A percentile compares a stretch with the other conserved stretches of the same genome.
These are phyloP conservation scores for Ophion ellenae DNA, from an alignment of 2,888 invertebrate genomes.

Conservation along the genomic window DNA sequence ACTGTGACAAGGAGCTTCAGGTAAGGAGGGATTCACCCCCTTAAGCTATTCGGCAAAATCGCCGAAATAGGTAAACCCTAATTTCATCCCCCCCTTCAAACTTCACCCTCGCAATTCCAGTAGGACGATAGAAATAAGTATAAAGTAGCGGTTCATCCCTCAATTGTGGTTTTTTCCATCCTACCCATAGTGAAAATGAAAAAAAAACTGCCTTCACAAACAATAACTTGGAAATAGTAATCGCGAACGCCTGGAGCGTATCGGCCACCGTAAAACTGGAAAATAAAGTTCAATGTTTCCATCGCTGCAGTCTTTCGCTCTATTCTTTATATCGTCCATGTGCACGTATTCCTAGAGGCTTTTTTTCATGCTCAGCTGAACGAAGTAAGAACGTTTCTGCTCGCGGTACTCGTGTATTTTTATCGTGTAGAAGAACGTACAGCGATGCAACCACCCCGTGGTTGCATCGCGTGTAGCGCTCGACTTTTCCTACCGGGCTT, in stretches of 20 bases:
- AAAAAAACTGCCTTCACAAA: neutral
- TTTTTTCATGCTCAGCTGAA: conserved; percentile 54
- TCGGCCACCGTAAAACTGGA: conserved; percentile 15
- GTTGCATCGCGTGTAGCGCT: neutral
- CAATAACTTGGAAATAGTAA: conserved; percentile 11
- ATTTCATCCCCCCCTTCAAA: neutral
- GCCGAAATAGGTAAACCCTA: neutral
- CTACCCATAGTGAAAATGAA: neutral
- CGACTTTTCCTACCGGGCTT: conserved; percentile 24
- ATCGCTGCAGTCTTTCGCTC: conserved; percentile 23
- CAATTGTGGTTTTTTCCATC: neutral
- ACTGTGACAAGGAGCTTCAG: too few species aligned
- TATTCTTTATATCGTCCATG: conserved; percentile 2
- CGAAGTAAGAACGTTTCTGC: conserved; percentile 40
- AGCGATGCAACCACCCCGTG: neutral
- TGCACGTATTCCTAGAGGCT: conserved; percentile 17
- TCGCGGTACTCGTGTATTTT: conserved; percentile 31
- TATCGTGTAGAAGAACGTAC: conserved; percentile 25
- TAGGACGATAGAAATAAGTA: neutral
- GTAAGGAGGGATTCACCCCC: too few species aligned
- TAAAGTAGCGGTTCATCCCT: neutral
- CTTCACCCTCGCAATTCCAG: neutral
- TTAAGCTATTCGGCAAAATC: too few species aligned
- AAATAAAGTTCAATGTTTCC: conserved; percentile 55
- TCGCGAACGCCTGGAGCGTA: conserved; percentile 27